phyloP scores from a whole-genome alignment of 2,797 vertebrate species.

The Pteronotus mesoamericanus region DNA sequence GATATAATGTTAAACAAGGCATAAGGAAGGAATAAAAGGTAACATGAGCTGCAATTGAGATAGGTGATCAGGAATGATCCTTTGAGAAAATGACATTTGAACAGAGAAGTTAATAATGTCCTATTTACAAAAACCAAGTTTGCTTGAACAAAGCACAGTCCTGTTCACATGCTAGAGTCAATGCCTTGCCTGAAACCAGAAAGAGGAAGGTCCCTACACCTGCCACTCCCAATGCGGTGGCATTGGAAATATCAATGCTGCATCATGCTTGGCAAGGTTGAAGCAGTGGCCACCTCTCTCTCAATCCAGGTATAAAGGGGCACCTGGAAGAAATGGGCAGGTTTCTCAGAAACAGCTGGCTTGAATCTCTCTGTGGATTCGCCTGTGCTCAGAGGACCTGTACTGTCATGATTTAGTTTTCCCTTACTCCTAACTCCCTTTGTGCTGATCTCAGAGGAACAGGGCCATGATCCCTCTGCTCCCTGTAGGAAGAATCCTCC shows the following conservation, averaged over 20 bases:
- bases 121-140: not conserved
- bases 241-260: not conserved
- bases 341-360: not conserved
- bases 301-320: not conserved
- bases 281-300: not conserved
- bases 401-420: not conserved
- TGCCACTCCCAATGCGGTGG: not conserved
- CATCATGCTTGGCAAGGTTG: fast-evolving
- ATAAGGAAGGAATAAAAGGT: not conserved
- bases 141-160: not conserved
- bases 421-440: not conserved
- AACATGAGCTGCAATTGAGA: not conserved
- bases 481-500: not conserved
- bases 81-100: not conserved
- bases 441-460: not conserved
- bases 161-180: not conserved
- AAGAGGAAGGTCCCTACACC: not conserved
- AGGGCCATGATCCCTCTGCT: not conserved
- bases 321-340: not conserved
- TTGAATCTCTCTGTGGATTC: not conserved
- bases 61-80: not conserved
- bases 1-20: not conserved
- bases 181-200: not conserved
- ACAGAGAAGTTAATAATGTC: not conserved
- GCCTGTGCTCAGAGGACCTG: not conserved